Conservation (phyloP, 2,797 vertebrate genomes). For the Micromesistius poutassou region DNA sequence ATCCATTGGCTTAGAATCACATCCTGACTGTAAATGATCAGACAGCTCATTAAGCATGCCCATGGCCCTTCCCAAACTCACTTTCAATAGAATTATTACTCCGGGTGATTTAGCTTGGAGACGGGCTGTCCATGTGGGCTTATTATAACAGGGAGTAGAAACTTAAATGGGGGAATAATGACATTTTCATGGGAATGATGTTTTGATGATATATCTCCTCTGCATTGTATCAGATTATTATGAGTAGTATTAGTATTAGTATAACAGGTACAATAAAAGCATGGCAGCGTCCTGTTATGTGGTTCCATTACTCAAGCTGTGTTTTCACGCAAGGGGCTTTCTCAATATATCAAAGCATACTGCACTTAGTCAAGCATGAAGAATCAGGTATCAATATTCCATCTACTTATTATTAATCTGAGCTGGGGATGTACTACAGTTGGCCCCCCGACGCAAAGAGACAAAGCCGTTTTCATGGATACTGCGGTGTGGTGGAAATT, state of each 20-base stretch:
- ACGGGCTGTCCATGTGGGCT: conserved; percentile 51
- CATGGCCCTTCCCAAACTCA: conserved; percentile 43
- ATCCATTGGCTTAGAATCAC: conserved; percentile 59
- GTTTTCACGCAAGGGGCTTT: background rate
- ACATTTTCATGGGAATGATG: conserved; percentile 27
- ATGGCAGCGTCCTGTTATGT: background rate
- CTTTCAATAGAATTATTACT: conserved; percentile 72
- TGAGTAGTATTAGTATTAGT: background rate
- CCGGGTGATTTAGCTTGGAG: conserved; percentile 66
- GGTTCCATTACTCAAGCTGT: background rate
- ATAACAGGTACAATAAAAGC: background rate
- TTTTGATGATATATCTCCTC: conserved; percentile 11
- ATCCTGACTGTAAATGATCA: conserved; percentile 63
- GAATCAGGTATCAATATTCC: no score
- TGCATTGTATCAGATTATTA: conserved; percentile 4
- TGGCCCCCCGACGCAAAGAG: background rate
- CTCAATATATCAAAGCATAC: background rate
- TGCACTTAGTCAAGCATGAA: no score
- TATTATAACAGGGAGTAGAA: conserved; percentile 49
- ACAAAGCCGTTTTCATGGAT: conserved; percentile 12
- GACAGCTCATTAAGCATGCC: conserved; percentile 60
- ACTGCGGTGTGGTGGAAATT: conserved; percentile 20
- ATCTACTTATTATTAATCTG: background rate
- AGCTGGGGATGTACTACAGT: background rate
- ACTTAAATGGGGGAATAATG: conserved; percentile 23